Evolutionary conservation across 2,888 invertebrate species (phyloP).

Genomic region (Coecobrya sp.): DNA sequence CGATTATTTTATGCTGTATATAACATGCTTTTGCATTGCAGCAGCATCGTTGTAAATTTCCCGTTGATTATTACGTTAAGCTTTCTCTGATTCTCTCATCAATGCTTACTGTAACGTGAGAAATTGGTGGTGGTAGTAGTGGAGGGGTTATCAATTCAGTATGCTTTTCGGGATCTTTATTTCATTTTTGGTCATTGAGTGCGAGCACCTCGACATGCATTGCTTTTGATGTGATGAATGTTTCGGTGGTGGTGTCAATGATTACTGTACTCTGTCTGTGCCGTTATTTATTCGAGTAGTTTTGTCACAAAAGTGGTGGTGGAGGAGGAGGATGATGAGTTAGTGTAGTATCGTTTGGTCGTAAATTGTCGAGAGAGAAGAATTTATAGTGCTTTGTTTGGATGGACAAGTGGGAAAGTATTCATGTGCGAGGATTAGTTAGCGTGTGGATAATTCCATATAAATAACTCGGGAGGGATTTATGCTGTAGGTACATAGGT

Average conservation of each 20-base stretch:
- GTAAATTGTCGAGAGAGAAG: conserved; percentile 14
- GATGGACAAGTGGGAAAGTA: neutral
- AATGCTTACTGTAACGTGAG: conserved; percentile 81
- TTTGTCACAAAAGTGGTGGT: conserved; percentile 15
- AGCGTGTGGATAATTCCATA: conserved; percentile 59
- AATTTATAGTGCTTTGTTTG: neutral
- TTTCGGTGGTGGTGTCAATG: conserved; percentile 45
- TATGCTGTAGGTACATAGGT: too few species aligned
- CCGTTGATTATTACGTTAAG: conserved; percentile 27
- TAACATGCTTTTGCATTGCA: neutral
- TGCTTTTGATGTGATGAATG: conserved; percentile 4
- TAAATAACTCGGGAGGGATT: conserved; percentile 65
- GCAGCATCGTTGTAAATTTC: too few species aligned
- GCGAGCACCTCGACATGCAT: too few species aligned
- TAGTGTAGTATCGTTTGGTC: neutral
- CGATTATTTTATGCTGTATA: too few species aligned
- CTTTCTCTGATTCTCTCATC: conserved; percentile 17
- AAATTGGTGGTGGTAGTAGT: conserved; percentile 72
- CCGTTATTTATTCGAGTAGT: conserved; percentile 56
- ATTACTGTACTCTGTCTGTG: too few species aligned
- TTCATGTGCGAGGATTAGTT: conserved; percentile 26
- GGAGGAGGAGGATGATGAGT: neutral
- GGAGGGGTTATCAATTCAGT: conserved; percentile 9
- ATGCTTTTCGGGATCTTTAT: neutral
- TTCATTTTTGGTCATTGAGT: conserved; percentile 11